phyloP scores from a whole-genome alignment of 2,113 vertebrate species.

The Stegastes partitus region DNA sequence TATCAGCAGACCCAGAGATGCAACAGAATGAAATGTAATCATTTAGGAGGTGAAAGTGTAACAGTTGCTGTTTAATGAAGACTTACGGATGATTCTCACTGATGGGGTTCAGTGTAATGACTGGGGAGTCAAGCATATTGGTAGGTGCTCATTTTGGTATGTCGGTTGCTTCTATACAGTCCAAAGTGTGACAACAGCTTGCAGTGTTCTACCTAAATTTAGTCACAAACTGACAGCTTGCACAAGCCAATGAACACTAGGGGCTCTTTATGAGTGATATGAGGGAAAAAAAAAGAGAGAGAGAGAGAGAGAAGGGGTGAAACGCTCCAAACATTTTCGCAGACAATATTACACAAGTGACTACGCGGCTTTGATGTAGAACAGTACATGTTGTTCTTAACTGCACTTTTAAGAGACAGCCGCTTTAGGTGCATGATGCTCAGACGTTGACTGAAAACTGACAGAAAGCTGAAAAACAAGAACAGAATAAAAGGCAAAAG shows the following conservation, averaged over 20 bases:
- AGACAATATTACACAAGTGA: background rate
- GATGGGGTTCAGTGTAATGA: background rate
- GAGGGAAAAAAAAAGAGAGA: background rate
- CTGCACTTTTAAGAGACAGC: background rate
- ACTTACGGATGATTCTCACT: slow-evolving; percentile 15
- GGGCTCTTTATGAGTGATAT: background rate
- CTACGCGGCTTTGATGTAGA: background rate
- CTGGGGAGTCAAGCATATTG: background rate
- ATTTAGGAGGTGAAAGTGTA: slow-evolving; percentile 8
- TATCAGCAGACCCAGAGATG: slow-evolving; percentile 3
- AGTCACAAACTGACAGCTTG: slow-evolving; percentile 27
- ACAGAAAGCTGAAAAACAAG: background rate
- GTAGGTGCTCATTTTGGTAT: background rate
- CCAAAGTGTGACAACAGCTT: slow-evolving; percentile 8
- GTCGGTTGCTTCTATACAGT: slow-evolving; percentile 2
- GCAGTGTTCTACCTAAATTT: slow-evolving; percentile 5
- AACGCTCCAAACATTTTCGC: slow-evolving; percentile 2
- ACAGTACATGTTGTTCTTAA: background rate
- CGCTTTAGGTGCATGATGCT: background rate
- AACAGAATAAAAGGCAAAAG: background rate
- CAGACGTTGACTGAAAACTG: background rate
- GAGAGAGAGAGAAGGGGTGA: background rate
- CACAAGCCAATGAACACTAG: background rate
- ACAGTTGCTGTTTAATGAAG: slow-evolving; percentile 10
- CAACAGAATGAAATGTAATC: slow-evolving; percentile 6